phyloP scores from a whole-genome alignment of 2,797 vertebrate species.

The Callimico goeldii region DNA sequence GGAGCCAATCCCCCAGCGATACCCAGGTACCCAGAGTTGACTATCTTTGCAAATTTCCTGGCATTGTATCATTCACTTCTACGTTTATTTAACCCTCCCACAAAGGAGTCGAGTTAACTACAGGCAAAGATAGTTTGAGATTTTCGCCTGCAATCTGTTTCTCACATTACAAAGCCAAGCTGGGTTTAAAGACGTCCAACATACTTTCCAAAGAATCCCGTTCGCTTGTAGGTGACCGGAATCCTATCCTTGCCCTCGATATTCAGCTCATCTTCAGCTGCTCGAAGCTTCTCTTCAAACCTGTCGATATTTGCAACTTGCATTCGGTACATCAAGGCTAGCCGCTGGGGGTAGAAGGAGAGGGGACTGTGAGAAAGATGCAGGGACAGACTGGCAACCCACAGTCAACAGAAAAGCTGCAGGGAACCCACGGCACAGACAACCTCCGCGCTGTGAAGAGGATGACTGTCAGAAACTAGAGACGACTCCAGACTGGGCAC shows the following conservation, averaged over 20 bases:
- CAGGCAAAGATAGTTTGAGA: not conserved
- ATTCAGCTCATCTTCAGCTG: conserved; percentile 94
- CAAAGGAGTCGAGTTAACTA: not conserved
- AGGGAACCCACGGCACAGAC: rapidly evolving
- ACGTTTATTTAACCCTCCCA: not conserved
- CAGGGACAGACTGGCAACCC: rapidly evolving
- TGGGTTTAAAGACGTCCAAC: conserved; percentile 60
- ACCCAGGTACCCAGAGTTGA: not conserved
- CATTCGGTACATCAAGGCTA: conserved; percentile 93
- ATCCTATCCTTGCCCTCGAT: conserved; percentile 94
- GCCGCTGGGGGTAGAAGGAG: conserved; percentile 85
- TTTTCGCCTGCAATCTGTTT: not conserved
- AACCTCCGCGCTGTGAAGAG: not conserved
- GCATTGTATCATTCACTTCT: not conserved
- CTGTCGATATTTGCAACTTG: conserved; percentile 98
- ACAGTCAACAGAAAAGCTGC: rapidly evolving
- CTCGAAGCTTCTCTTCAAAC: conserved; percentile 97
- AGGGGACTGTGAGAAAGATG: not conserved
- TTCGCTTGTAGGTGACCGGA: conserved; percentile 95
- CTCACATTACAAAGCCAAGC: not conserved
- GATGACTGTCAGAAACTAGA: not conserved
- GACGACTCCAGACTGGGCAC: no score
- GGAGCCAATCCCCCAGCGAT: no score
- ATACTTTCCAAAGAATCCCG: conserved; percentile 96
- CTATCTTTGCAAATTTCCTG: not conserved